phyloP scores from a whole-genome alignment of 2,797 vertebrate genomes.

The Glossophaga mutica region DNA sequence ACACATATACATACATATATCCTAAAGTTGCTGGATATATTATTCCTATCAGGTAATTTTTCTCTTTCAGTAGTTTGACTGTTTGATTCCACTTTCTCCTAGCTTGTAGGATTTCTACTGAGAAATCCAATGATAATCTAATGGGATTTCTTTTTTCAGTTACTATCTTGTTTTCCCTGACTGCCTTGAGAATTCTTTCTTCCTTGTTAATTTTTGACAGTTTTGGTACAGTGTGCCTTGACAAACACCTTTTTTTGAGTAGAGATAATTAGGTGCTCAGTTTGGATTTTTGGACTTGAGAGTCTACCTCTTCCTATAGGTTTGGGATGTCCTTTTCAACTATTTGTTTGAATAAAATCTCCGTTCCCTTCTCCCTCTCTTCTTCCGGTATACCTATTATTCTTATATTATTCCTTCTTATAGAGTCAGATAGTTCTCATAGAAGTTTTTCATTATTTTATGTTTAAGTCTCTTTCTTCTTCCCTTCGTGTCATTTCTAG shows the following conservation, averaged over 20 bases:
- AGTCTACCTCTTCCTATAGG: neutral
- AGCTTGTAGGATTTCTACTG: neutral
- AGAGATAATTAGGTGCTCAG: neutral
- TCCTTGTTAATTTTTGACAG: neutral
- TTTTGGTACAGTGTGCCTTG: neutral
- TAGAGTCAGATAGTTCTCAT: neutral
- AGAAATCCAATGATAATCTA: neutral
- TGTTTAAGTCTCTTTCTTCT: neutral
- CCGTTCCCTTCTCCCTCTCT: neutral
- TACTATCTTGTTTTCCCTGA: neutral
- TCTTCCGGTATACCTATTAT: neutral
- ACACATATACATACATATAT: too few relatives aligned
- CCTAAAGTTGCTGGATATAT: neutral
- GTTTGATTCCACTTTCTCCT: neutral
- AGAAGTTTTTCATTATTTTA: neutral
- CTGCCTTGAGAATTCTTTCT: neutral
- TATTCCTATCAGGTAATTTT: neutral
- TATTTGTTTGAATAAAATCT: neutral
- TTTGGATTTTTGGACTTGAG: neutral
- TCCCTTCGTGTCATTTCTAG: neutral
- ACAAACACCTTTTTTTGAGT: neutral
- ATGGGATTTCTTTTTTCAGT: neutral
- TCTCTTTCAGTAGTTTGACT: neutral
- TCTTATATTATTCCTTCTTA: neutral
- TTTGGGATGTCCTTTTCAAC: neutral